Percentiles rank a stretch among this genome's conserved stretches.
phyloP scores from a whole-genome alignment of 2,113 vertebrate species.

The Noctilio leporinus region DNA sequence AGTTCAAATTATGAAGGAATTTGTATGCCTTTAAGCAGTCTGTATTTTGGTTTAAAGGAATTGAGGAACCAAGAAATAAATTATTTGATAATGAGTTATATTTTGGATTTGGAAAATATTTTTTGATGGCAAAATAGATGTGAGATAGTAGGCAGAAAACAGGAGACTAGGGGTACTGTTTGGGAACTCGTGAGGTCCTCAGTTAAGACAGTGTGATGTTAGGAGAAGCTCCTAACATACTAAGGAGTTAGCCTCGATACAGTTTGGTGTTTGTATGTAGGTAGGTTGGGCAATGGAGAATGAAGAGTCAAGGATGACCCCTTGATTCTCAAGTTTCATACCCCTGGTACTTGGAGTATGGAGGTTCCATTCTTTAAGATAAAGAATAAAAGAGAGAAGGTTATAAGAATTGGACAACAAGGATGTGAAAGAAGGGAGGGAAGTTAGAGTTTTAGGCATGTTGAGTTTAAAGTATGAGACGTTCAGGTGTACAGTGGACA shows the following conservation, averaged over 20 bases:
- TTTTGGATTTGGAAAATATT: not conserved
- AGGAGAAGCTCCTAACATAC: not conserved
- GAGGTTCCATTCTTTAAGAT: not conserved
- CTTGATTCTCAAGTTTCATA: not conserved
- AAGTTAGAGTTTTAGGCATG: not conserved
- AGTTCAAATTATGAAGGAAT: not conserved
- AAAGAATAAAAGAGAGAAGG: not conserved
- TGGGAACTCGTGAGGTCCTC: not conserved
- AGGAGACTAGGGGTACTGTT: not conserved
- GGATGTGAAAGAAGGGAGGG: not conserved
- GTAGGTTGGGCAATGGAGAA: not conserved
- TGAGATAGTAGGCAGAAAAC: not conserved
- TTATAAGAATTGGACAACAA: not conserved
- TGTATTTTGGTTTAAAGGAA: slow-evolving; percentile 7
- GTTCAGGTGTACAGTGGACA: not conserved
- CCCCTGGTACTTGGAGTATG: not conserved
- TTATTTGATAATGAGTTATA: not conserved
- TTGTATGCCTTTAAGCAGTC: not conserved
- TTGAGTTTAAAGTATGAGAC: not conserved
- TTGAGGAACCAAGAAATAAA: not conserved
- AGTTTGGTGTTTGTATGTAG: not conserved
- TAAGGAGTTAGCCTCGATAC: not conserved
- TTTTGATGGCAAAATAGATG: not conserved
- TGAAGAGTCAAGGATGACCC: not conserved
- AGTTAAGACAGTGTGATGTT: not conserved